Percentiles rank a stretch among this genome's conserved stretches.
phyloP scores from a whole-genome alignment of 2,888 invertebrate species.

The Thymelicus lineola region DNA sequence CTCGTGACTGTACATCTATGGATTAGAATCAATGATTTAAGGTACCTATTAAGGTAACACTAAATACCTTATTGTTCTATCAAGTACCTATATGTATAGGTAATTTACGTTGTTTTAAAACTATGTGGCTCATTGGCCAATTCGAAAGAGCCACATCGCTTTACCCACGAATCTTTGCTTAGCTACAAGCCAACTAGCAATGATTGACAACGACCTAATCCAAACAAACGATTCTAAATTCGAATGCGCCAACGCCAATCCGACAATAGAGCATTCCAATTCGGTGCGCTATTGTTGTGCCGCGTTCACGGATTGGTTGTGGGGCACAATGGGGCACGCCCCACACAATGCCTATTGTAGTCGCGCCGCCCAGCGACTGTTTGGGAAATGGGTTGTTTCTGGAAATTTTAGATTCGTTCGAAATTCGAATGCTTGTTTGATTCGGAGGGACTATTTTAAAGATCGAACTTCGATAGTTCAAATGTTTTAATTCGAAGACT shows the following conservation, averaged over 20 bases:
- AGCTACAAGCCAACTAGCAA: neutral
- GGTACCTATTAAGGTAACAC: no score
- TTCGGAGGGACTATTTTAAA: neutral
- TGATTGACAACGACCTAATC: constrained; percentile 18
- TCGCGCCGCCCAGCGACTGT: constrained; percentile 63
- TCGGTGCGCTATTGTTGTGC: constrained; percentile 82
- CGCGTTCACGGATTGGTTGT: constrained; percentile 69
- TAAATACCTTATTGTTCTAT: no score
- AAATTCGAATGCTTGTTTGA: neutral
- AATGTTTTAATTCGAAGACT: neutral
- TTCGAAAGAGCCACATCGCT: neutral
- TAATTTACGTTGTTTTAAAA: no score
- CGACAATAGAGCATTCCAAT: constrained; percentile 81
- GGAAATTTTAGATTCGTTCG: neutral
- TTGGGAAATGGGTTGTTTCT: constrained; percentile 23
- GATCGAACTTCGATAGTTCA: neutral
- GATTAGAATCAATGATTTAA: no score
- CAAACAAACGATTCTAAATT: constrained; percentile 51
- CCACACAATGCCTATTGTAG: constrained; percentile 82
- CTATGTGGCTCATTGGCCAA: neutral
- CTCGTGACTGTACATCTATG: no score
- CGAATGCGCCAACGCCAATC: constrained; percentile 63
- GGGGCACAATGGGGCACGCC: constrained; percentile 81
- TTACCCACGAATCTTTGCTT: no score
- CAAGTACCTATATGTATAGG: no score